Evolutionary conservation across 2,797 vertebrate genomes (phyloP).

Genomic region (Anguilla anguilla): DNA sequence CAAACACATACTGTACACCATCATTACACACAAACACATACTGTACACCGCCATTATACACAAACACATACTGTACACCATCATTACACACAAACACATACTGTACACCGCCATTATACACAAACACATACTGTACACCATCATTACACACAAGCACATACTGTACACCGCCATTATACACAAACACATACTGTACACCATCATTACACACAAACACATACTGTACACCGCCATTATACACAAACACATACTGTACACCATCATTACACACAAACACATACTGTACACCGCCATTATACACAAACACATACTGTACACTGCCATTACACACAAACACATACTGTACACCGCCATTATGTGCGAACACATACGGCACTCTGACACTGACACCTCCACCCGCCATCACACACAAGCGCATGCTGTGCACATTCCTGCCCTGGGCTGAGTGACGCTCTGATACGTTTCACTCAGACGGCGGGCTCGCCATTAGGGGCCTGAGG

Average conservation of each 20-base stretch:
- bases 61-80: conserved; percentile 23
- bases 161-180: too few species aligned
- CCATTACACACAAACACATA: not conserved
- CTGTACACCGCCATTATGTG: conserved; percentile 58
- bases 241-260: too few species aligned
- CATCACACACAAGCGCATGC: not conserved
- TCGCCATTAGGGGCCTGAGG: not conserved
- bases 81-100: too few species aligned
- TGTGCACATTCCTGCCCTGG: not conserved
- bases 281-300: conserved; percentile 7
- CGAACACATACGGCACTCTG: conserved; percentile 32
- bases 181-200: too few species aligned
- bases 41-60: not conserved
- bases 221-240: too few species aligned
- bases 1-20: conserved; percentile 41
- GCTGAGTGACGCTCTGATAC: conserved; percentile 45
- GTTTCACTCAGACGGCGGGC: conserved; percentile 61
- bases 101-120: too few species aligned
- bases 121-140: too few species aligned
- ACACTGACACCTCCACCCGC: not conserved
- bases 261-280: conserved; percentile 13
- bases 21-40: not conserved
- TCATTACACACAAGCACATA: too few species aligned
- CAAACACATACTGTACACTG: not conserved
- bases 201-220: too few species aligned